A percentile compares a stretch with the other conserved stretches of the same genome.
These are phyloP conservation scores for Cyaniris semiargus DNA, from an alignment of 2,888 invertebrate species.

Conservation along the genomic window DNA sequence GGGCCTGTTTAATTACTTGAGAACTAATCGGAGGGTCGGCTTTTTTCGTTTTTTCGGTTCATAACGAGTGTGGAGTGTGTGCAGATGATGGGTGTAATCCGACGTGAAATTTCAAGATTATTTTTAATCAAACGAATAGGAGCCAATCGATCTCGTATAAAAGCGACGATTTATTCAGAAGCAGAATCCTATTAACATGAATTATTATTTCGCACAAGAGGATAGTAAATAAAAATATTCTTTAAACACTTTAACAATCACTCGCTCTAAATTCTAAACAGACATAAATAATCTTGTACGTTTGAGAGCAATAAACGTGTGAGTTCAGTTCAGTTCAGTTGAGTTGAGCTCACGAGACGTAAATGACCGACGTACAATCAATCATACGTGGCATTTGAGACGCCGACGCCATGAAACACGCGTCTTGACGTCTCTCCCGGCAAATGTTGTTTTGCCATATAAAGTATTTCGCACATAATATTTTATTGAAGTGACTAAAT, in stretches of 20 bases:
- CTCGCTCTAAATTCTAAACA: background rate
- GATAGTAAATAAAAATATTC: background rate
- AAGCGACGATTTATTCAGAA: background rate
- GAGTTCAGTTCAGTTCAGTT: background rate
- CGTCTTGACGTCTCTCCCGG: background rate
- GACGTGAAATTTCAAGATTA: constrained; percentile 14
- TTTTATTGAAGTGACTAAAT: too few species aligned
- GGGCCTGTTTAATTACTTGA: constrained; percentile 34
- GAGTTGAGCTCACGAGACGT: background rate
- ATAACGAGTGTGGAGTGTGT: background rate
- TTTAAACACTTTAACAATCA: background rate
- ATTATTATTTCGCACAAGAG: background rate
- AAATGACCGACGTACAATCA: constrained; percentile 5
- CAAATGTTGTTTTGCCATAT: too few species aligned
- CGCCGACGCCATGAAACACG: background rate
- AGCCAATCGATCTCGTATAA: background rate
- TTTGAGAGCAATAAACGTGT: background rate
- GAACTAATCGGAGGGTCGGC: constrained; percentile 25
- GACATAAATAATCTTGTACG: background rate
- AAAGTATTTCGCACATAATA: too few species aligned
- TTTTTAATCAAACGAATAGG: background rate
- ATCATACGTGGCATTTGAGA: constrained; percentile 7
- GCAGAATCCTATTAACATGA: background rate
- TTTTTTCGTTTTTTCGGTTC: constrained; percentile 22
- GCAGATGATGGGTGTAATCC: constrained; percentile 4